Percentiles rank a stretch among this genome's conserved stretches.
Conservation (phyloP, 2,797 vertebrate species). For the Florisuga fusca region DNA sequence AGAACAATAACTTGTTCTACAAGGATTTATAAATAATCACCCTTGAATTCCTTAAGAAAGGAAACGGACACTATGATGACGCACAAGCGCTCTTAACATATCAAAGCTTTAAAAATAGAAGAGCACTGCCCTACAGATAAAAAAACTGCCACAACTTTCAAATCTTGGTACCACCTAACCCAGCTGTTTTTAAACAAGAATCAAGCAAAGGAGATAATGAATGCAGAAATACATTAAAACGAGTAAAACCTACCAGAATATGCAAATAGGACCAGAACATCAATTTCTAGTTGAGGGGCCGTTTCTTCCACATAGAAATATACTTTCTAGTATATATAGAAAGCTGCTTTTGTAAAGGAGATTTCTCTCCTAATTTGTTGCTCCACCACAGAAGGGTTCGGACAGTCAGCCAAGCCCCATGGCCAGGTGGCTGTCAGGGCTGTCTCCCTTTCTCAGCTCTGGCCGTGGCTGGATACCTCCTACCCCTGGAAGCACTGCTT, state of each 20-base stretch:
- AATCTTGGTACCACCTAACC: not conserved
- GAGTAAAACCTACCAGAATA: not conserved
- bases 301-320: not conserved
- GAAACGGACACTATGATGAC: conserved; percentile 87
- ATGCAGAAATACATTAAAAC: not conserved
- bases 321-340: no score
- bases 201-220: not conserved
- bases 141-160: conserved; percentile 32
- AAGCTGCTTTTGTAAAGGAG: not conserved
- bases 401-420: not conserved
- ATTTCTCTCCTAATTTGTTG: not conserved
- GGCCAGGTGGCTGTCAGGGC: not conserved
- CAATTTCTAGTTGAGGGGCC: not conserved
- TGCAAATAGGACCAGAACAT: not conserved
- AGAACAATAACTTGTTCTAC: conserved; percentile 84
- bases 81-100: conserved; percentile 81
- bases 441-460: not conserved
- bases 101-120: conserved; percentile 84
- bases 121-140: conserved; percentile 71
- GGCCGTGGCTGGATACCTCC: not conserved
- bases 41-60: conserved; percentile 87
- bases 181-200: not conserved
- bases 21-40: conserved; percentile 88
- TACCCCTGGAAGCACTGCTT: not conserved
- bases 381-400: not conserved